Percentiles rank a stretch among this genome's conserved stretches.
Conservation (phyloP, 2,888 invertebrate genomes). For the Lycia hirtaria region DNA sequence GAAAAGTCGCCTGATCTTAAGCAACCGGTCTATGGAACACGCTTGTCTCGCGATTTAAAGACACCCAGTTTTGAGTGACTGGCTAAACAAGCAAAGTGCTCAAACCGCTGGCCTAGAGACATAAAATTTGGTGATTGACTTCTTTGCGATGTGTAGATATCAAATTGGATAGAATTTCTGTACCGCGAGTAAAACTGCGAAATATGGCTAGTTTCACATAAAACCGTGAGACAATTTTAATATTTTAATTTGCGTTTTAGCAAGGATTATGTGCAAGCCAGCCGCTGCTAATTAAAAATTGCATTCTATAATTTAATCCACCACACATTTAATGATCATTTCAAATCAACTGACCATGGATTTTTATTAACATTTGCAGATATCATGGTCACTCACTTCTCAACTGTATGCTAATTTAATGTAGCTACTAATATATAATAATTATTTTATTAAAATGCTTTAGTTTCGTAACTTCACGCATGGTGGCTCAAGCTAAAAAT, state of each 20-base stretch:
- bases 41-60: too few species aligned
- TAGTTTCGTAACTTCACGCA: slow-evolving; percentile 37
- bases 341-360: slow-evolving; percentile 39
- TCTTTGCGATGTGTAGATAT: too few species aligned
- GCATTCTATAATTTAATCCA: slow-evolving; percentile 16
- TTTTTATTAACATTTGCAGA: slow-evolving; percentile 40
- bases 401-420: slow-evolving; percentile 35
- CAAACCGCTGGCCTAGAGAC: too few species aligned
- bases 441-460: slow-evolving; percentile 24
- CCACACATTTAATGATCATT: slow-evolving; percentile 14
- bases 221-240: background rate
- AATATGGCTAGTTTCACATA: too few species aligned
- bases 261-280: background rate
- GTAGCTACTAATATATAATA: slow-evolving; percentile 26
- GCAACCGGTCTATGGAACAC: too few species aligned
- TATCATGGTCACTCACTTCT: slow-evolving; percentile 39
- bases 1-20: too few species aligned
- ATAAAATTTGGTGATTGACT: too few species aligned
- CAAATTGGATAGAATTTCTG: background rate
- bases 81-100: too few species aligned
- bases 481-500: slow-evolving; percentile 19
- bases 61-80: too few species aligned
- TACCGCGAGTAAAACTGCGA: background rate
- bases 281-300: slow-evolving; percentile 7
- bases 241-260: background rate